phyloP scores from a whole-genome alignment of 2,113 vertebrate species.

The Pseudopodoces humilis region DNA sequence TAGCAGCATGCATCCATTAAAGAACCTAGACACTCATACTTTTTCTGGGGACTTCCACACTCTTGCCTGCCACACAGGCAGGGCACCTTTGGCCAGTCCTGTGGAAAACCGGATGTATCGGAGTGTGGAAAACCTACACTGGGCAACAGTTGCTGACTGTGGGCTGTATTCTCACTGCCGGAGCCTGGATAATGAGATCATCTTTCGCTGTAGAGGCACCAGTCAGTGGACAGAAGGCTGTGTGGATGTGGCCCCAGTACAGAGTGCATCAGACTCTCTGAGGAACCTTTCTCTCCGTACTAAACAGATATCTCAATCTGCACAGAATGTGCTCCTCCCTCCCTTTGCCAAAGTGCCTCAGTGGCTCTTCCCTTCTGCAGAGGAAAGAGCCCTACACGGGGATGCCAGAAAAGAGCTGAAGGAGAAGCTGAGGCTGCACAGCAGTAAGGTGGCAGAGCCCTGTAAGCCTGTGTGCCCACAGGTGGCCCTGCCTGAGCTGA shows the following conservation, averaged over 20 bases:
- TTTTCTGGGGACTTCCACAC: conserved; percentile 43
- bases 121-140: conserved; percentile 90
- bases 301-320: conserved; percentile 33
- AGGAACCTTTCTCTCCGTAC: conserved; percentile 68
- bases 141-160: conserved; percentile 72
- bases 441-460: conserved; percentile 75
- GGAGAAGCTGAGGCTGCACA: conserved; percentile 84
- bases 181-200: conserved; percentile 80
- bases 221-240: conserved; percentile 77
- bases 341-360: conserved; percentile 76
- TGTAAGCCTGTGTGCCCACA: conserved; percentile 78
- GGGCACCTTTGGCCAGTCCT: conserved; percentile 1
- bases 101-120: conserved; percentile 78
- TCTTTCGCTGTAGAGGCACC: conserved; percentile 76
- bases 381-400: conserved; percentile 69
- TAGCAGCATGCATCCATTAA: conserved; percentile 73
- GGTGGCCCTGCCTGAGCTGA: conserved; percentile 30
- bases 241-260: conserved; percentile 61
- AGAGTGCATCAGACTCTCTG: conserved; percentile 53
- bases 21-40: conserved; percentile 62
- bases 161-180: conserved; percentile 69
- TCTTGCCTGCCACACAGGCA: conserved; percentile 22
- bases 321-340: conserved; percentile 72
- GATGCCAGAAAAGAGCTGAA: conserved; percentile 79
- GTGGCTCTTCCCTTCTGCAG: conserved; percentile 75